phyloP scores from a whole-genome alignment of 1,140 invertebrate species.

The Caerostris extrusa region DNA sequence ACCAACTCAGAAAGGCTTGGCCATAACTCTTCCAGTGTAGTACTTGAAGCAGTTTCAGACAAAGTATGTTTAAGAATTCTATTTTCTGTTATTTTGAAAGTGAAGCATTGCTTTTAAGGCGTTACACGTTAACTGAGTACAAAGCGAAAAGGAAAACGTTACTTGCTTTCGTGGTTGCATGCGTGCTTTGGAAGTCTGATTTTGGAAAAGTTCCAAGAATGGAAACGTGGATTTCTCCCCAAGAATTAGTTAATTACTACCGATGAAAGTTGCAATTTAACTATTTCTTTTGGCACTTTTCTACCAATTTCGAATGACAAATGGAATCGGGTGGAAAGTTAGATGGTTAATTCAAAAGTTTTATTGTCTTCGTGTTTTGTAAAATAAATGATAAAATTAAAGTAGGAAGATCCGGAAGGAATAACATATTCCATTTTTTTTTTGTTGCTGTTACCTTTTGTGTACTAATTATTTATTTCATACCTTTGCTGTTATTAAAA shows the following conservation, averaged over 20 bases:
- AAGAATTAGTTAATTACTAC: not conserved
- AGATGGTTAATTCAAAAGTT: not conserved
- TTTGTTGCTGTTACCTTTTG: too few relatives aligned
- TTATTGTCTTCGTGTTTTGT: not conserved
- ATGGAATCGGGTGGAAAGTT: not conserved
- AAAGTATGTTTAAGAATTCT: not conserved
- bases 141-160: not conserved
- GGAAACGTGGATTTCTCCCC: not conserved
- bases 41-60: not conserved
- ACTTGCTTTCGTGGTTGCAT: not conserved
- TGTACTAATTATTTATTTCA: too few relatives aligned
- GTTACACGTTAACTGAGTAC: not conserved
- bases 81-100: not conserved
- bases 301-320: not conserved
- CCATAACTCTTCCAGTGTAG: not conserved
- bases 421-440: too few relatives aligned
- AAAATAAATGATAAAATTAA: too few relatives aligned
- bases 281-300: slow-evolving; percentile 1
- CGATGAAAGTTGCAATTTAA: not conserved
- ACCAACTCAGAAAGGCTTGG: not conserved
- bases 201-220: slow-evolving; percentile 3
- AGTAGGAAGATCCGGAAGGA: too few relatives aligned
- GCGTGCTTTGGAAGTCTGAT: not conserved
- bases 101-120: not conserved
- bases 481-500: too few relatives aligned